These are phyloP conservation scores for Ptiloglossa arizonensis DNA, from an alignment of 1,140 invertebrate genomes.

Conservation along the genomic window DNA sequence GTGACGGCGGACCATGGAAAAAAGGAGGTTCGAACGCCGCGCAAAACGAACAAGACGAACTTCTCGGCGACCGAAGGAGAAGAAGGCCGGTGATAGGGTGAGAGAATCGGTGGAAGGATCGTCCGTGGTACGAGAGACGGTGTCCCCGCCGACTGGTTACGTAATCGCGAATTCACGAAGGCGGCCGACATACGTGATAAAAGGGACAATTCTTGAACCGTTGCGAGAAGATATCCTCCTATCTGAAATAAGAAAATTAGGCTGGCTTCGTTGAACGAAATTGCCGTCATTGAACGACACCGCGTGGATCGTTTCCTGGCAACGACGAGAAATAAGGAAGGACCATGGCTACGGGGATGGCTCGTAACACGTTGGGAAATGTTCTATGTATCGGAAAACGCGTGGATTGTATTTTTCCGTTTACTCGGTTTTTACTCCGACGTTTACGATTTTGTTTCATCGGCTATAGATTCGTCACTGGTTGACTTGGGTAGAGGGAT, in stretches of 20 bases:
- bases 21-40: constrained; percentile 36
- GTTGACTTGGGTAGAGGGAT: no score
- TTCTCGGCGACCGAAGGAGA: constrained; percentile 30
- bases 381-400: no score
- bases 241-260: constrained; percentile 73
- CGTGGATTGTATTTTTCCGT: no score
- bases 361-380: no score
- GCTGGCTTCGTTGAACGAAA: constrained; percentile 63
- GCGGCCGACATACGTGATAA: constrained; percentile 68
- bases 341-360: no score
- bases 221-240: constrained; percentile 71
- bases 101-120: constrained; percentile 12
- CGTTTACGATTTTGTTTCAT: no score
- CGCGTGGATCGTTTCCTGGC: background rate
- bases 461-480: no score
- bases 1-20: constrained; percentile 42
- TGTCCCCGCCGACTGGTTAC: constrained; percentile 46
- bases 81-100: constrained; percentile 6
- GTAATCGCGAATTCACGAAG: constrained; percentile 68
- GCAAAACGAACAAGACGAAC: constrained; percentile 27
- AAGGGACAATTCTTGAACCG: constrained; percentile 74
- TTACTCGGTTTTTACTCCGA: no score
- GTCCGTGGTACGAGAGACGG: background rate
- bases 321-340: background rate
- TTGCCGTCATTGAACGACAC: constrained; percentile 20